Base-by-base conservation (phyloP, 2,888 invertebrate genomes). In the Priocnemis perturbator region DNA sequence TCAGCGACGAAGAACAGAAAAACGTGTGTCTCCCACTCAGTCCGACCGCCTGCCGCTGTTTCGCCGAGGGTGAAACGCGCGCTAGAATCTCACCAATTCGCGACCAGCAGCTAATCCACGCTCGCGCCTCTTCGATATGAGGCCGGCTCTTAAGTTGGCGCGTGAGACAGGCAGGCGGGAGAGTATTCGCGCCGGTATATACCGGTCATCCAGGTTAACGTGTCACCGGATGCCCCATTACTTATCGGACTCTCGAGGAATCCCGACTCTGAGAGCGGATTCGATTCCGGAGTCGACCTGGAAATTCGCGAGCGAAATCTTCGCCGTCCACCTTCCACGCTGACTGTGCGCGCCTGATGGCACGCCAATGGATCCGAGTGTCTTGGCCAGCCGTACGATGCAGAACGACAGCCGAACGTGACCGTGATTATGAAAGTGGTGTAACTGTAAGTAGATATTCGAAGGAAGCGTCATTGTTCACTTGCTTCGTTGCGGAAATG, bases 1-100 rank as follows among this genome's bases (percentile, higher is more conserved):
- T n/a, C n/a, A n/a, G n/a, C n/a, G n/a, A n/a, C n/a, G n/a, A n/a
- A n/a, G n/a, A n/a, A n/a, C n/a, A n/a, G n/a, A n/a, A n/a, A n/a
- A n/a, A n/a, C n/a, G n/a, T n/a, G n/a, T n/a, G n/a, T n/a, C n/a
- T n/a, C n/a, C n/a, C n/a, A n/a, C n/a, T n/a, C n/a, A n/a, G n/a
- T n/a, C n/a, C n/a, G n/a, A n/a, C n/a, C n/a, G n/a, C n/a, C n/a
- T n/a, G n/a, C n/a, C 48, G 44, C 57, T 73, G 66, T 71, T 69
- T 69, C 73, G 60, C 66, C 72, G 71, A 78, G 81, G 81, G 77
- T 83, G 77, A 83, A 80, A 82, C 81, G 78, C 78, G 84, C 76
- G 81, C 83, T 84, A 83, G 83, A 86, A 86, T 85, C 83, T 81
- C 80, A 72, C 81, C 79, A 79, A 86, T 86, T 85, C 81, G 77